Evolutionary conservation across 2,113 vertebrate genomes (phyloP).

Genomic region (Empidonax alnorum): DNA sequence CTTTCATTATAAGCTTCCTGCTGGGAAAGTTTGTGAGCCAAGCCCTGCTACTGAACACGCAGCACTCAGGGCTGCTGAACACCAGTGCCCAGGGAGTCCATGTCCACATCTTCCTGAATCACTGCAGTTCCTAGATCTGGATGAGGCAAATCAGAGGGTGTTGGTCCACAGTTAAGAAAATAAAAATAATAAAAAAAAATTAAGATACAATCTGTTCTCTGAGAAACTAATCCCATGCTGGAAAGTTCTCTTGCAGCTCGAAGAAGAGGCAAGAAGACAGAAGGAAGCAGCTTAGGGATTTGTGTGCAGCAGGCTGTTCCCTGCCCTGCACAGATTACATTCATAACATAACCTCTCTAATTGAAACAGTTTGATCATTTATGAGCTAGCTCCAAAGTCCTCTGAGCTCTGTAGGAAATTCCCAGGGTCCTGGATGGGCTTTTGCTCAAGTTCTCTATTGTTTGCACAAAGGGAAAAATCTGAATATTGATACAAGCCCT

Average conservation of each 20-base stretch:
- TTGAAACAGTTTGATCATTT: neutral
- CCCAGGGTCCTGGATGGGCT: neutral
- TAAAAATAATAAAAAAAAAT: neutral
- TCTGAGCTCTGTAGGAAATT: neutral
- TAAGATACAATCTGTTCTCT: neutral
- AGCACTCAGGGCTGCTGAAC: neutral
- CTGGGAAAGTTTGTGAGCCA: conserved; percentile 38
- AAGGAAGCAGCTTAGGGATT: neutral
- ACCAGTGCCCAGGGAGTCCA: neutral
- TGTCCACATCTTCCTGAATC: neutral
- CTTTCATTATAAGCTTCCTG: conserved; percentile 60
- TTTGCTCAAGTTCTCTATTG: neutral
- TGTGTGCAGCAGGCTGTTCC: neutral
- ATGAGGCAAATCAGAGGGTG: neutral
- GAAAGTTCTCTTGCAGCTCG: neutral
- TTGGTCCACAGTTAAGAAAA: neutral
- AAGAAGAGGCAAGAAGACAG: neutral
- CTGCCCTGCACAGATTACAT: neutral
- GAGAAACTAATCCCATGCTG: neutral
- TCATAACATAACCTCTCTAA: neutral
- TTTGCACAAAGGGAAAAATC: neutral
- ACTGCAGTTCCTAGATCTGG: neutral
- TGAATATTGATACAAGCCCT: neutral
- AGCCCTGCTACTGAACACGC: conserved; percentile 9
- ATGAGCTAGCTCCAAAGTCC: neutral